Evolutionary conservation across 2,888 invertebrate genomes (phyloP).

Genomic region (Drosophila koepferae): DNA sequence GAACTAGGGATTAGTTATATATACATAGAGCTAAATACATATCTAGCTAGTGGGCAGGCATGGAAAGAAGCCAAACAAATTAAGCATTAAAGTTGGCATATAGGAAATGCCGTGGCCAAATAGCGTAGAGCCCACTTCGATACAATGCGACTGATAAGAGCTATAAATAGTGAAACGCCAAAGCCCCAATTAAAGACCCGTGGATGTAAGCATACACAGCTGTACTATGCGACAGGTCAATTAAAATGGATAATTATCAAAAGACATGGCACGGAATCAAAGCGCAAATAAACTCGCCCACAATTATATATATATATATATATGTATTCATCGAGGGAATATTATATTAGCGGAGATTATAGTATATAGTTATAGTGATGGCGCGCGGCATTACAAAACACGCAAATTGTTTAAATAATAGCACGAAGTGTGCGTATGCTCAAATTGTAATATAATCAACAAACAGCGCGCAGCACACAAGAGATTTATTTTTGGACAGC

Average conservation of each 20-base stretch:
- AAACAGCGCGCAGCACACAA: constrained; percentile 25
- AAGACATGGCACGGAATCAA: constrained; percentile 29
- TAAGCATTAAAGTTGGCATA: constrained; percentile 4
- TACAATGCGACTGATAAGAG: constrained; percentile 2
- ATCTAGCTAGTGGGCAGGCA: background rate
- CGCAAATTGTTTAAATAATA: constrained; percentile 62
- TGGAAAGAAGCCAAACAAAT: constrained; percentile 45
- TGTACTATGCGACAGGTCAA: constrained; percentile 16
- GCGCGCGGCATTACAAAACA: constrained; percentile 13
- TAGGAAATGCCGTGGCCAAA: constrained; percentile 24
- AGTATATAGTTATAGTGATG: background rate
- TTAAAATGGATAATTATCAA: constrained; percentile 40
- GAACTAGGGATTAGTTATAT: constrained; percentile 20
- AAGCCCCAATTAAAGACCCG: constrained; percentile 28
- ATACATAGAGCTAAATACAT: background rate
- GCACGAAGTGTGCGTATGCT: constrained; percentile 45
- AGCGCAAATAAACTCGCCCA: constrained; percentile 6
- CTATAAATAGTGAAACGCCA: constrained; percentile 6
- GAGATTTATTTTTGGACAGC: constrained; percentile 48
- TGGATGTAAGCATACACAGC: constrained; percentile 31
- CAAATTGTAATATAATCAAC: constrained; percentile 44
- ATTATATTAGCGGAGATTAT: constrained; percentile 1
- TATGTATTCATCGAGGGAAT: background rate
- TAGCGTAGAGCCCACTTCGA: background rate
- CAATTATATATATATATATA: constrained; percentile 11